phyloP scores from a whole-genome alignment of 2,797 vertebrate genomes.

The Muscicapa comitata region DNA sequence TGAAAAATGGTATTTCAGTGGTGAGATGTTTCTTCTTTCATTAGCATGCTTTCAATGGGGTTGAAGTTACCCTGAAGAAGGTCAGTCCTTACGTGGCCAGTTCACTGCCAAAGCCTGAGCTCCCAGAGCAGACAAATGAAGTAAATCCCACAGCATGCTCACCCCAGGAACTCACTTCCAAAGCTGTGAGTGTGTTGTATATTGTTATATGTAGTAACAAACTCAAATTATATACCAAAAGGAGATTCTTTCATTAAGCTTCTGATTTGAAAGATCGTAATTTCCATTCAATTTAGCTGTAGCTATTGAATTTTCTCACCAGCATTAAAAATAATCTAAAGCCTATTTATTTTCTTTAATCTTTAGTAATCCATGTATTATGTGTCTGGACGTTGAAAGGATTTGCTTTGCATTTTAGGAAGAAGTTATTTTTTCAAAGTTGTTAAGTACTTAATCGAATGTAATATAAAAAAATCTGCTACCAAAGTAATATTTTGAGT shows the following conservation, averaged over 20 bases:
- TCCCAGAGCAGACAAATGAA: neutral
- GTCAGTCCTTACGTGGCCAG: neutral
- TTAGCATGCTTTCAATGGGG: constrained; percentile 36
- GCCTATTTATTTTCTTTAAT: neutral
- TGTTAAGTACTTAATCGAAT: neutral
- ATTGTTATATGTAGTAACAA: neutral
- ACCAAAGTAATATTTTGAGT: neutral
- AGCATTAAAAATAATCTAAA: neutral
- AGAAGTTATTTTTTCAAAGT: neutral
- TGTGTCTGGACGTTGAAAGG: neutral
- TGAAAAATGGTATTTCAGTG: neutral
- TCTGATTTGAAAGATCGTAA: neutral
- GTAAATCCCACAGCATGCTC: neutral
- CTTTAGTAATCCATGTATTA: neutral
- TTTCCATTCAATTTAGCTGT: neutral
- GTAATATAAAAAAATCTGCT: neutral
- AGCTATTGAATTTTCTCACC: neutral
- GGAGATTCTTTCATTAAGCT: neutral
- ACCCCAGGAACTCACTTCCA: neutral
- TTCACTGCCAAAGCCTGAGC: neutral
- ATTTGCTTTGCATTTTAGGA: neutral
- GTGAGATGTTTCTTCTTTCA: neutral
- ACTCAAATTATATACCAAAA: neutral
- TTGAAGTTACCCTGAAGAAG: constrained; percentile 36
- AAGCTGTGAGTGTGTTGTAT: constrained; percentile 44